A percentile compares a stretch with the other conserved stretches of the same genome.
Evolutionary conservation across 2,888 invertebrate species (phyloP).

Genomic region (Eilema caniola): DNA sequence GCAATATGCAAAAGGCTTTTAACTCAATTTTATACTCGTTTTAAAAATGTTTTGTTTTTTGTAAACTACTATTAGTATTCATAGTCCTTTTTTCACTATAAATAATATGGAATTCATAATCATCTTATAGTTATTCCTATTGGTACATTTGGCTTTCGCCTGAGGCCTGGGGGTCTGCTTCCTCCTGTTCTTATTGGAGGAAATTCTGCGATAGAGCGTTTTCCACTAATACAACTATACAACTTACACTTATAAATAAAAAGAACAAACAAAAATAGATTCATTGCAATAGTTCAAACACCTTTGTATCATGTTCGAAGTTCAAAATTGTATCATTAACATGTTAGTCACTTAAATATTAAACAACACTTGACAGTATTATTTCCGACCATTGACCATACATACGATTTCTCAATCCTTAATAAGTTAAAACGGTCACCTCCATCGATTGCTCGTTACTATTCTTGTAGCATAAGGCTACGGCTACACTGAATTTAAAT

Average conservation of each 20-base stretch:
- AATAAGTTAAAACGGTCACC: conserved; percentile 41
- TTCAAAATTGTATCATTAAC: not conserved
- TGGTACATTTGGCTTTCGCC: too few species aligned
- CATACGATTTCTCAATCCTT: conserved; percentile 36
- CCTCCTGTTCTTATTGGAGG: too few species aligned
- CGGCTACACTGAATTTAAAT: not conserved
- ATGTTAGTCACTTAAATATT: conserved; percentile 8
- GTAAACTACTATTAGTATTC: not conserved
- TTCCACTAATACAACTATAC: not conserved
- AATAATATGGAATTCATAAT: too few species aligned
- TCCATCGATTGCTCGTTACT: conserved; percentile 61
- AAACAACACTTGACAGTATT: conserved; percentile 16
- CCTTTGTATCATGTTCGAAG: not conserved
- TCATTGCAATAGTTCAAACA: not conserved
- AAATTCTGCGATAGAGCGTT: too few species aligned
- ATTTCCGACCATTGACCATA: conserved; percentile 31
- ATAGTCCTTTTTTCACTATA: not conserved
- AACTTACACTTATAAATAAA: not conserved
- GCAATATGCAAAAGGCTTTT: not conserved
- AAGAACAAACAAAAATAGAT: not conserved
- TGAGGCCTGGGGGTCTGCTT: too few species aligned
- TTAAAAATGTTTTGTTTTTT: too few species aligned
- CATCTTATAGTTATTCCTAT: too few species aligned
- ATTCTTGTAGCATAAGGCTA: conserved; percentile 56
- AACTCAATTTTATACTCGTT: not conserved